Evolutionary conservation across 1,140 invertebrate genomes (phyloP).

Genomic region (Drosophila subobscura): DNA sequence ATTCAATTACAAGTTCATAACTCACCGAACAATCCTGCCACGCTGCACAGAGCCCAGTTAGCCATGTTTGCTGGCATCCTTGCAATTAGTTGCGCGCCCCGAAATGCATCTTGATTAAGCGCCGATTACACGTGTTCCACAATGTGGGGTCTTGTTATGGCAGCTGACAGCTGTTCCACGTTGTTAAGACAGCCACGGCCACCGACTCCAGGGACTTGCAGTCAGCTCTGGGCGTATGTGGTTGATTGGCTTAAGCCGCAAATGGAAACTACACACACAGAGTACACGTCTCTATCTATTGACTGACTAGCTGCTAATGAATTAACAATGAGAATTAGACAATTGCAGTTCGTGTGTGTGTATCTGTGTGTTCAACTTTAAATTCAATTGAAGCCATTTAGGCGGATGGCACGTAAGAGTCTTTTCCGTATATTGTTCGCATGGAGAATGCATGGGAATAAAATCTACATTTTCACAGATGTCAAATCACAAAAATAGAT

Average conservation of each 20-base stretch:
- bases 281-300: no score
- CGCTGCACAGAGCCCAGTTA: conserved; percentile 1
- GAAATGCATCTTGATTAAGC: conserved; percentile 55
- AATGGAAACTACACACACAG: neutral
- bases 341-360: neutral
- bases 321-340: conserved; percentile 19
- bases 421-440: conserved; percentile 1
- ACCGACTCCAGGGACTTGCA: no score
- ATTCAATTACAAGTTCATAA: conserved; percentile 77
- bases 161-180: conserved; percentile 37
- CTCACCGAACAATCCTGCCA: conserved; percentile 23
- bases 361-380: conserved; percentile 21
- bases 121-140: conserved; percentile 48
- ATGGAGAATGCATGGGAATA: conserved; percentile 35
- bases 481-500: conserved; percentile 49
- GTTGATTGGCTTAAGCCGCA: conserved; percentile 22
- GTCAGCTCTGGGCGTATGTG: neutral
- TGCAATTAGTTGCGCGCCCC: conserved; percentile 46
- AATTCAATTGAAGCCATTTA: conserved; percentile 14
- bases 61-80: conserved; percentile 30
- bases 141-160: conserved; percentile 7
- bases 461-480: conserved; percentile 46
- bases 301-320: conserved; percentile 6
- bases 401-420: conserved; percentile 17
- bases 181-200: conserved; percentile 1